Conservation (phyloP, 2,797 vertebrate genomes). For the Oryzias sinensis region DNA sequence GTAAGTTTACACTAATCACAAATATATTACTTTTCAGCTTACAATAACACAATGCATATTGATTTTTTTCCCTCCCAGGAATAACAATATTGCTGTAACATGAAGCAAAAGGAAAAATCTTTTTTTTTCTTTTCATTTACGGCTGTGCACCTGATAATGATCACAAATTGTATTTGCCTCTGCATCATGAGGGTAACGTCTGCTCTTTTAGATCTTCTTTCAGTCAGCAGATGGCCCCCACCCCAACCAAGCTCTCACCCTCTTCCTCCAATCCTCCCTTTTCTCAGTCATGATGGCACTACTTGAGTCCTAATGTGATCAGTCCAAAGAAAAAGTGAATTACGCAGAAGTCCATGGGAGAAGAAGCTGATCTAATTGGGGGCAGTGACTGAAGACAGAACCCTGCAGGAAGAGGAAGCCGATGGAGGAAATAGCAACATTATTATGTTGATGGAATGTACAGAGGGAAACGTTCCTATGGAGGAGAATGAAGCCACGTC, state of each 20-base stretch:
- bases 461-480: constrained; percentile 62
- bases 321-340: constrained; percentile 90
- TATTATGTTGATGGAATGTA: constrained; percentile 81
- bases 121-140: constrained; percentile 1
- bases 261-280: constrained; percentile 22
- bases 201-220: constrained; percentile 34
- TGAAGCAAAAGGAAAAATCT: background rate
- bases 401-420: constrained; percentile 82
- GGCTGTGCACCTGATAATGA: constrained; percentile 12
- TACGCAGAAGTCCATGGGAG: constrained; percentile 88
- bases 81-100: background rate
- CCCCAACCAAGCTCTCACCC: background rate
- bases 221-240: constrained; percentile 53
- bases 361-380: constrained; percentile 88
- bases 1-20: too few species aligned
- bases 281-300: constrained; percentile 71
- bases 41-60: background rate
- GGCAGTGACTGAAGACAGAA: constrained; percentile 92
- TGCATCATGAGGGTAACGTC: constrained; percentile 29
- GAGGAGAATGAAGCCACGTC: constrained; percentile 28
- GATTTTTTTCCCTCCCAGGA: background rate
- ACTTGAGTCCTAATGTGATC: constrained; percentile 87
- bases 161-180: constrained; percentile 22
- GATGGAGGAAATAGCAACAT: constrained; percentile 86
- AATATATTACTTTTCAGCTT: background rate